Evolutionary conservation across 2,113 vertebrate genomes (phyloP).

Genomic region (Indicator maculatus): DNA sequence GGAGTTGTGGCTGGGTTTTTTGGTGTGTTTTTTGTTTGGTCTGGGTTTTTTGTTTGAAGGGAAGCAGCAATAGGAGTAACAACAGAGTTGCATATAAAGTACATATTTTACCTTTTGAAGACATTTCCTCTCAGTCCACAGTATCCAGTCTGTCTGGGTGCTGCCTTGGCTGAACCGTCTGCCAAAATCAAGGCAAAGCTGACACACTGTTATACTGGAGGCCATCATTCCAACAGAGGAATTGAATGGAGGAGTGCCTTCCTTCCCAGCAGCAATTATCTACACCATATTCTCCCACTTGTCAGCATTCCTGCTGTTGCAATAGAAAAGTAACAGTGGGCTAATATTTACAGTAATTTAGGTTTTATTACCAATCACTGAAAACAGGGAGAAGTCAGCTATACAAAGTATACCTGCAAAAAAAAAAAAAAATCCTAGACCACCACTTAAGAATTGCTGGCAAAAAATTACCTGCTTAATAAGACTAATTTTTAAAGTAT

Average conservation of each 20-base stretch:
- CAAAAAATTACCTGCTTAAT: neutral
- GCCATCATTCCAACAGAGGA: neutral
- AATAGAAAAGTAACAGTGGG: neutral
- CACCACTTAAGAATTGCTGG: neutral
- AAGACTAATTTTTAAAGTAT: neutral
- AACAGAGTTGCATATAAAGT: neutral
- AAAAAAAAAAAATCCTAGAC: neutral
- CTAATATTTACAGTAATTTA: neutral
- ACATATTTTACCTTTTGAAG: slow-evolving; percentile 6
- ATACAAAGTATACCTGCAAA: neutral
- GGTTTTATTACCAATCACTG: neutral
- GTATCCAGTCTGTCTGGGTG: slow-evolving; percentile 52
- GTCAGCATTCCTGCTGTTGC: neutral
- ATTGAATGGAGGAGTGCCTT: neutral
- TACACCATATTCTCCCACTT: neutral
- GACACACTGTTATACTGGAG: neutral
- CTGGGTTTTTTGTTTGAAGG: neutral
- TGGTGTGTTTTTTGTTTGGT: too few relatives aligned
- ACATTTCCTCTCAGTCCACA: neutral
- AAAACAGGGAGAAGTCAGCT: neutral
- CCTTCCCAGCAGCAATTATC: neutral
- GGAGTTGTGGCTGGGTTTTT: neutral
- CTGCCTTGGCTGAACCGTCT: neutral
- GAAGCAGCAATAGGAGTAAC: neutral
- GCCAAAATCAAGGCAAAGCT: neutral